Base-by-base conservation (phyloP, 2,113 vertebrate genomes). In the Phasianus colchicus region DNA sequence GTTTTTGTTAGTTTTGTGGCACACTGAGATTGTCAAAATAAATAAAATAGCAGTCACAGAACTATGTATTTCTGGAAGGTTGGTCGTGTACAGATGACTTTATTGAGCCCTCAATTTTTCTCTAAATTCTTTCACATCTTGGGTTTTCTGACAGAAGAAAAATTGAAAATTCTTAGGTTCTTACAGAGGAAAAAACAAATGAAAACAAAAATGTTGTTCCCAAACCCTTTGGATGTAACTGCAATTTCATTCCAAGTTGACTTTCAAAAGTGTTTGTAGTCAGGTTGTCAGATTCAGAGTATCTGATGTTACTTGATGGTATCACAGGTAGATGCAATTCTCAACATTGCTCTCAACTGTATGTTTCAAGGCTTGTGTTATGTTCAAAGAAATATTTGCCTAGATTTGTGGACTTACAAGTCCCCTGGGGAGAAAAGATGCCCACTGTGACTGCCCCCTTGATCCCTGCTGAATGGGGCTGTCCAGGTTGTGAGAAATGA, bases 341-440 rank as follows among this genome's bases (percentile, higher is more conserved):
- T 25, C 9, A n/a, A 5, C 17, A 8, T 75, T 66, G 45, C 22
- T 38, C 1, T 1, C 18, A 66, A 65, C 11, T 43, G 10, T 40
- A 2, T 3, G 27, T 89, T 75, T 90, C 32, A 30, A 32, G 13
- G 6, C 66, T 58, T 40, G 55, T 2, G 7, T 82, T 76, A 76
- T 12, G 32, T 74, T 15, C 38, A 27, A 71, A 16, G n/a, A 50
- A 75, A 3, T 72, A 22, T 7, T 75, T 38, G 25, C 45, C 13
- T 18, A 38, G n/a, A 12, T 4, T 18, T 67, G 36, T 19, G 16
- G 21, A 38, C 4, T 12, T 24, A 0, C 29, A 3, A 34, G 42
- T 58, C 18, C 20, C 0, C 0, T n/a, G 30, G 30, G 43, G n/a
- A 24, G n/a, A 65, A 69, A 34, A 71, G 58, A 29, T 11, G 2